Evolutionary conservation across 2,797 vertebrate genomes (phyloP).

Genomic region (Aulostomus chinensis): DNA sequence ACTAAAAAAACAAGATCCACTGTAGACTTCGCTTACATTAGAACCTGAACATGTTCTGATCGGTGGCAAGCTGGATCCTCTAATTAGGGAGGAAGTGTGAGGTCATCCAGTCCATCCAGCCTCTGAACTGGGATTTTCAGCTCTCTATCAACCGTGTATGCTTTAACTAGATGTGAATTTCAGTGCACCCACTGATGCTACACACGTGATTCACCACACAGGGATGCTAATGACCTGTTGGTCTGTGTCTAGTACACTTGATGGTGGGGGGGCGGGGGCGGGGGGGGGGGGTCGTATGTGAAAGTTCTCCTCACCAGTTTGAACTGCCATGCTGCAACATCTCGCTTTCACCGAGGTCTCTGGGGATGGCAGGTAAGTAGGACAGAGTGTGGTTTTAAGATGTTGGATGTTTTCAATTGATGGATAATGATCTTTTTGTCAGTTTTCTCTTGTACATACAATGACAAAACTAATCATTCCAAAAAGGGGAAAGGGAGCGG

Average conservation of each 20-base stretch:
- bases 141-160: too few relatives aligned
- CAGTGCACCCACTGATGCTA: too few relatives aligned
- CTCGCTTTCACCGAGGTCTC: slow-evolving; percentile 82
- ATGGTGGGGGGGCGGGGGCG: slow-evolving; percentile 16
- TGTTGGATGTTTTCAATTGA: slow-evolving; percentile 42
- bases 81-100: not conserved
- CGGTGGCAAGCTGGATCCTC: not conserved
- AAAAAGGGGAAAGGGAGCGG: slow-evolving; percentile 14
- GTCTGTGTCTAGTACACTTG: slow-evolving; percentile 40
- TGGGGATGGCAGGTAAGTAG: slow-evolving; percentile 83
- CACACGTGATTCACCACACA: not conserved
- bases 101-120: slow-evolving; percentile 3
- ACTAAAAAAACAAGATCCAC: too few relatives aligned
- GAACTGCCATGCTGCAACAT: slow-evolving; percentile 81
- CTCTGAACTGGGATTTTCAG: too few relatives aligned
- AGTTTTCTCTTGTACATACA: slow-evolving; percentile 39
- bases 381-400: slow-evolving; percentile 70
- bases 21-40: too few relatives aligned
- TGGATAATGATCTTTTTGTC: slow-evolving; percentile 10
- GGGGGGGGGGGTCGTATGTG: slow-evolving; percentile 44
- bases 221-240: slow-evolving; percentile 7
- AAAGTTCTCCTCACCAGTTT: slow-evolving; percentile 82
- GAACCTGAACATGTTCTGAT: too few relatives aligned
- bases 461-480: slow-evolving; percentile 46
- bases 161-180: too few relatives aligned